phyloP scores from a whole-genome alignment of 2,113 vertebrate genomes.

The Channa maculata region DNA sequence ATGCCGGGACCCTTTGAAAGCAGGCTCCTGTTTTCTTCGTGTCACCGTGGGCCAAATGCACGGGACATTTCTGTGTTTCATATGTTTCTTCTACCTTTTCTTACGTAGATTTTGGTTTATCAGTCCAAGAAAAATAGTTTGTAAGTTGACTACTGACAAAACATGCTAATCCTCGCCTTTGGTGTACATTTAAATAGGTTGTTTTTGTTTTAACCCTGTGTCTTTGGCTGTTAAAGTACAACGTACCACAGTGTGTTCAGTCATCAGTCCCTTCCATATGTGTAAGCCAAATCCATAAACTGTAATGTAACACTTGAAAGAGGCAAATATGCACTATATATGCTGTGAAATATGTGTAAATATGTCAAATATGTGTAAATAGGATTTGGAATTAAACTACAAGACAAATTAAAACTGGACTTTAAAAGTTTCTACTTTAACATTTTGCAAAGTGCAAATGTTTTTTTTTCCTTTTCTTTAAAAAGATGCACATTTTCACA shows the following conservation, averaged over 20 bases:
- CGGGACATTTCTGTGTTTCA: neutral
- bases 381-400: slow-evolving; percentile 75
- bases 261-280: slow-evolving; percentile 40
- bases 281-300: slow-evolving; percentile 76
- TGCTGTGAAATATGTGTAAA: slow-evolving; percentile 59
- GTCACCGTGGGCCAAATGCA: slow-evolving; percentile 59
- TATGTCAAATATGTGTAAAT: slow-evolving; percentile 57
- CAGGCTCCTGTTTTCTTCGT: slow-evolving; percentile 15
- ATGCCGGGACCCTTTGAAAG: slow-evolving; percentile 60
- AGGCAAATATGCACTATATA: slow-evolving; percentile 45
- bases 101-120: slow-evolving; percentile 1
- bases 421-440: too few species aligned
- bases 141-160: slow-evolving; percentile 13
- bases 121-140: neutral
- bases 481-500: too few species aligned
- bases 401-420: slow-evolving; percentile 23
- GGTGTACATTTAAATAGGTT: slow-evolving; percentile 39
- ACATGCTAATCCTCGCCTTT: slow-evolving; percentile 71
- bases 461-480: too few species aligned
- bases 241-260: slow-evolving; percentile 40
- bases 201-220: slow-evolving; percentile 14
- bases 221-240: slow-evolving; percentile 64
- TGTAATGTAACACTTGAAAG: slow-evolving; percentile 69
- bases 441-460: too few species aligned
- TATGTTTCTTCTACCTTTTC: slow-evolving; percentile 5